A percentile compares a stretch with the other conserved stretches of the same genome.
phyloP scores from a whole-genome alignment of 2,113 vertebrate species.

The Kobus ellipsiprymnus region DNA sequence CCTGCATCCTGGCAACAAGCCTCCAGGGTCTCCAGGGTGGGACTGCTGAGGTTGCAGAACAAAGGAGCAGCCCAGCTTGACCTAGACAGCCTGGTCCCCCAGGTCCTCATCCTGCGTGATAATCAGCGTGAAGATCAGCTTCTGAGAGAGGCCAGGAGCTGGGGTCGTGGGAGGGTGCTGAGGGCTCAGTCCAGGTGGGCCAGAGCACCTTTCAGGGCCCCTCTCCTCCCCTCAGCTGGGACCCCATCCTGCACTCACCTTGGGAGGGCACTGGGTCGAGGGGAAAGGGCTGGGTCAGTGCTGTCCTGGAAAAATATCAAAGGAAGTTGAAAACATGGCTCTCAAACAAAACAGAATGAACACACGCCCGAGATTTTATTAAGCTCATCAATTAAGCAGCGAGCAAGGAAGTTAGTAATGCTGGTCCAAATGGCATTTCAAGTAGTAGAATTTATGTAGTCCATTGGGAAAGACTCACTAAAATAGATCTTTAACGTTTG shows the following conservation, averaged over 20 bases:
- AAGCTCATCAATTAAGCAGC: neutral
- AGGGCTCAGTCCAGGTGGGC: neutral
- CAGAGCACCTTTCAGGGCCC: neutral
- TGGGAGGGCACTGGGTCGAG: neutral
- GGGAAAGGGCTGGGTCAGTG: neutral
- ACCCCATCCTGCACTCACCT: neutral
- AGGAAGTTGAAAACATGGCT: neutral
- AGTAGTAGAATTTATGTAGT: neutral
- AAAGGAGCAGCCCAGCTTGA: neutral
- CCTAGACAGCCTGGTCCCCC: neutral
- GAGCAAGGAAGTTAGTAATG: neutral
- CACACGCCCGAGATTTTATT: neutral
- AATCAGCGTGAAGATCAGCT: neutral
- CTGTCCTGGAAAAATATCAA: neutral
- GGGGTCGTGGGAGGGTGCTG: rapidly evolving
- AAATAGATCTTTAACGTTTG: neutral
- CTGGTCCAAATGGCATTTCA: neutral
- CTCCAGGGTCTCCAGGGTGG: neutral
- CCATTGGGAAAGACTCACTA: neutral
- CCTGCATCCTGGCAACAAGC: neutral
- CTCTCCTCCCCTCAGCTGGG: neutral
- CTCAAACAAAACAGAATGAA: neutral
- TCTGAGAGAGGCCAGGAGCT: neutral
- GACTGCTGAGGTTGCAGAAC: neutral
- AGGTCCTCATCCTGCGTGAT: rapidly evolving